A percentile compares a stretch with the other conserved stretches of the same genome.
phyloP scores from a whole-genome alignment of 2,113 vertebrate genomes.

The Labrus mixtus region DNA sequence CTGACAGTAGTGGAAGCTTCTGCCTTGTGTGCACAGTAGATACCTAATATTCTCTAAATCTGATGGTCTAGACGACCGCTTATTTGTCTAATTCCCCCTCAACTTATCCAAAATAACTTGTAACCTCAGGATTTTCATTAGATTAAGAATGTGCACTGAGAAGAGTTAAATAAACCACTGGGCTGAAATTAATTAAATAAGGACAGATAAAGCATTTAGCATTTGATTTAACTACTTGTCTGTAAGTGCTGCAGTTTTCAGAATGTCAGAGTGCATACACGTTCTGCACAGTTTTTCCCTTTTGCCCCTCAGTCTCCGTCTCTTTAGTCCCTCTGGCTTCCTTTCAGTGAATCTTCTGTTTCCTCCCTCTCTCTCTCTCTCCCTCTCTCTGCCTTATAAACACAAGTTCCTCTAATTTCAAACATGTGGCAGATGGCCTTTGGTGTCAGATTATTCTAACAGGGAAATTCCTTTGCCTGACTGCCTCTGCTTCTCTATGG shows the following conservation, averaged over 20 bases:
- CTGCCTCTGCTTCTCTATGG: background rate
- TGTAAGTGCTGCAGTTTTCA: no score
- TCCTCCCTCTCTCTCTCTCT: background rate
- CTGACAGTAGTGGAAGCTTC: background rate
- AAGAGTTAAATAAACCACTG: background rate
- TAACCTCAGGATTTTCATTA: background rate
- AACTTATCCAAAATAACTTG: background rate
- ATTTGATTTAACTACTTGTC: background rate
- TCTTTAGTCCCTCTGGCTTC: background rate
- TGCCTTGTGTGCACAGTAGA: background rate
- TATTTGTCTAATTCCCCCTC: background rate
- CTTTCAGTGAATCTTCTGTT: background rate
- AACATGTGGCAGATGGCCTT: constrained; percentile 30
- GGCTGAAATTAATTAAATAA: background rate
- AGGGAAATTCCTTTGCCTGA: background rate
- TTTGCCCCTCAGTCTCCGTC: background rate
- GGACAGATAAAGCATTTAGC: background rate
- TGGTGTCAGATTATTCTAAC: constrained; percentile 26
- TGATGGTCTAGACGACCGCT: background rate
- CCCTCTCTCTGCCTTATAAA: background rate
- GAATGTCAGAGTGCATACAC: background rate
- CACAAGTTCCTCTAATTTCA: constrained; percentile 7
- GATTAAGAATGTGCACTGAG: background rate
- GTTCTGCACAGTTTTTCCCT: background rate
- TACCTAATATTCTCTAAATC: no score